These are phyloP conservation scores for Gavialis gangeticus DNA, from an alignment of 2,113 vertebrate species.

Conservation along the genomic window DNA sequence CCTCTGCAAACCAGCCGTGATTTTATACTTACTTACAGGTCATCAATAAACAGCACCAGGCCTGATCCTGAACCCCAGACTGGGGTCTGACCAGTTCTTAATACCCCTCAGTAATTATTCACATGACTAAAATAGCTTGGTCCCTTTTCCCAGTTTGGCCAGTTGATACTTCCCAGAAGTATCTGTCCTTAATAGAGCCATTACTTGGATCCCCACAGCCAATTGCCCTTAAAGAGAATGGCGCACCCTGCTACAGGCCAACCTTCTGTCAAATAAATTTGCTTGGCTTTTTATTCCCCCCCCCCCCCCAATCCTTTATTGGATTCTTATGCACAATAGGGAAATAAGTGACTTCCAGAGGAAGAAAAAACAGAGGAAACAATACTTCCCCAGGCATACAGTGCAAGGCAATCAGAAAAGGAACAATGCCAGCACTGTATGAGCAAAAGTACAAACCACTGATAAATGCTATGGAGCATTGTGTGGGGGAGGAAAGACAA, in stretches of 20 bases:
- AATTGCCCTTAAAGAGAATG: background rate
- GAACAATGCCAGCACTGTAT: background rate
- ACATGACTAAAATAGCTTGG: background rate
- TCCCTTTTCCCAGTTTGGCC: background rate
- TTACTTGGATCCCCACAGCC: background rate
- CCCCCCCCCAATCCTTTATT: background rate
- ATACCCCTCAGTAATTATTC: background rate
- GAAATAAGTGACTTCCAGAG: background rate
- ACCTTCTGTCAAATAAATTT: background rate
- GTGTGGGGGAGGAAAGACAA: background rate
- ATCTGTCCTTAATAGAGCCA: background rate
- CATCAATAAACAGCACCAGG: background rate
- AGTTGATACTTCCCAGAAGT: background rate
- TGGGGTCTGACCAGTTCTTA: background rate
- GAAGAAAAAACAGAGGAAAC: background rate
- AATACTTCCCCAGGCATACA: background rate
- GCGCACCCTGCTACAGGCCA: background rate
- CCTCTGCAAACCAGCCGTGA: background rate
- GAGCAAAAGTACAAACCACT: background rate
- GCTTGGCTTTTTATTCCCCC: background rate
- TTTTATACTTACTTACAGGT: background rate
- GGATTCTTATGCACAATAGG: background rate
- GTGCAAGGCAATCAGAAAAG: background rate
- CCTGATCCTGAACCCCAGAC: background rate
- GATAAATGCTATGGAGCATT: background rate